Base-by-base conservation (phyloP, 2,797 vertebrate genomes). In the Diglossa cyanea region DNA sequence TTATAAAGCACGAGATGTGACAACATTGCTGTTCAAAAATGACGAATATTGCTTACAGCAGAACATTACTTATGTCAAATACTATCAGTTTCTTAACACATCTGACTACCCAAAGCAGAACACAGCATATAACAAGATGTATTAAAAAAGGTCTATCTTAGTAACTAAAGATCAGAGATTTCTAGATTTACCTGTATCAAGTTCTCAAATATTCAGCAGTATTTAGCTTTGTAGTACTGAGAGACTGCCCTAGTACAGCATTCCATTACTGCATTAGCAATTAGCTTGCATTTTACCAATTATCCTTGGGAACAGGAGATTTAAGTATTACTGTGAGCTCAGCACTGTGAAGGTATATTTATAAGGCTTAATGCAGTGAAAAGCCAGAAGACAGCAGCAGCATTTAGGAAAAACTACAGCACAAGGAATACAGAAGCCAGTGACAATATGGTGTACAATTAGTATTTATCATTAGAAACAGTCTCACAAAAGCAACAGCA, bases 281-380 rank as follows among this genome's bases (percentile, higher is more conserved):
- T 87, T 94, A 93, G 54, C 85, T 95, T 94, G 82, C 76, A 90
- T 94, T 96, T 93, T 93, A 94, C 83, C 92, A 90, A 75, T 75
- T 90, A 88, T 92, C 94, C 67, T 79, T 91, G 62, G 80, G 70
- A 91, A 94, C 50, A 80, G 53, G 33, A 93, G 50, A 92, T 90
- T 91, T 77, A 91, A 92, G 55, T 51, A 50, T 24, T 50, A 58
- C 81, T 86, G 66, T 92, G 76, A 93, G 80, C 80, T 87, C 92
- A 93, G 92, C 93, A 76, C 77, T 82, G 71, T 63, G 77, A 86
- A 96, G 79, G 55, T 90, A 87, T 16, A 39, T 91, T 95, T 94
- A 67, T 17, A 15, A 88, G 89, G 63, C 70, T 94, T 79, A 95
- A 92, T 93, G 91, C 92, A 95, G 92, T 71, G 68, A 88, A 94